These are phyloP conservation scores for Periplaneta americana DNA, from an alignment of 1,140 invertebrate genomes.

Conservation along the genomic window DNA sequence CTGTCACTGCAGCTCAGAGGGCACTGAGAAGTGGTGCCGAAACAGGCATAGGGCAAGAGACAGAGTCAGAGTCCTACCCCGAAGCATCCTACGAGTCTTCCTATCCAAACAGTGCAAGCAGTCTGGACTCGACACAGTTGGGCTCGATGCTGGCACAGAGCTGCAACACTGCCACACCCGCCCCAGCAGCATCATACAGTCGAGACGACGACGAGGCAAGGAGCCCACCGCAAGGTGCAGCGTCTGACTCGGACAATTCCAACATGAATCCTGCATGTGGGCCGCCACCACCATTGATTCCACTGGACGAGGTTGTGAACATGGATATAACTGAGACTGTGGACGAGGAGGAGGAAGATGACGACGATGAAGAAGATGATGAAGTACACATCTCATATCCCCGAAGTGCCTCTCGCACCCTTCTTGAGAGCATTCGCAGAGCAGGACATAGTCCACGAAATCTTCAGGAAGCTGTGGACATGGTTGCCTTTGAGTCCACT, in stretches of 20 bases:
- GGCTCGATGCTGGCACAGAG: neutral
- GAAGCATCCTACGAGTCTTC: neutral
- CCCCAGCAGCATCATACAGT: neutral
- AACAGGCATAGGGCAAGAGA: neutral
- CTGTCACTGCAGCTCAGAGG: neutral
- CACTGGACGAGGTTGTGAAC: neutral
- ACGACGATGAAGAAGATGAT: neutral
- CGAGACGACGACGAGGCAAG: neutral
- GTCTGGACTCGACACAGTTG: neutral
- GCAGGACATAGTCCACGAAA: neutral
- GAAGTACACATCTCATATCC: neutral
- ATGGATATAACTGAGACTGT: neutral
- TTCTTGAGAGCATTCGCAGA: neutral
- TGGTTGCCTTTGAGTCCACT: neutral
- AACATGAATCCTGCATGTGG: neutral
- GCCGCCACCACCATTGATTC: neutral
- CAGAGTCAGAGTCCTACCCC: neutral
- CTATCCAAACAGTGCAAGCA: neutral
- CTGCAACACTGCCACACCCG: neutral
- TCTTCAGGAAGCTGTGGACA: neutral
- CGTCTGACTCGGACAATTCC: neutral
- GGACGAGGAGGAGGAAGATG: neutral
- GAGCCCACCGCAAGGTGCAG: neutral
- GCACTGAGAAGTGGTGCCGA: neutral
- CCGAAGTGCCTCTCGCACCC: neutral